Evolutionary conservation across 2,113 vertebrate genomes (phyloP).

Genomic region (Cnemophilus loriae): DNA sequence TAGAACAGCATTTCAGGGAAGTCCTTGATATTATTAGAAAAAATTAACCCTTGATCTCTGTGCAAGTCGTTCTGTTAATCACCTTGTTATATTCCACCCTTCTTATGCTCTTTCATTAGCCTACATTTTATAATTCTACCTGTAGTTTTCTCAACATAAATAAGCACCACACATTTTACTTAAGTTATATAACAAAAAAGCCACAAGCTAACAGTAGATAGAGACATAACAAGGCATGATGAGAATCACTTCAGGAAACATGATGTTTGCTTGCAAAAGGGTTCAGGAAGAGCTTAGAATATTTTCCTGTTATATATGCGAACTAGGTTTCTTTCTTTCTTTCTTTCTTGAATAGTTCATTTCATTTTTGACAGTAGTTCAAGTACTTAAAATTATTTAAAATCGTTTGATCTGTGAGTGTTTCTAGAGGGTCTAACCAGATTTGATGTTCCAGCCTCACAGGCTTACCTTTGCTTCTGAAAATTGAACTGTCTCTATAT

Average conservation of each 20-base stretch:
- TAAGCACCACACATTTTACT: not conserved
- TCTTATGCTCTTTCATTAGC: not conserved
- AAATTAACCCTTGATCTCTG: not conserved
- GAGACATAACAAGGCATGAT: not conserved
- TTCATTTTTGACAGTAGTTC: not conserved
- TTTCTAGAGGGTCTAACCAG: not conserved
- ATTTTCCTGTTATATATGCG: not conserved
- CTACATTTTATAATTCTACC: not conserved
- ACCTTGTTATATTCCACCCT: not conserved
- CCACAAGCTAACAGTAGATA: not conserved
- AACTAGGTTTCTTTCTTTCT: fast-evolving
- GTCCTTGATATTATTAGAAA: not conserved
- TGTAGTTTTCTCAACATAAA: not conserved
- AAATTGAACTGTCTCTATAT: not conserved
- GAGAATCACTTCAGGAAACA: not conserved
- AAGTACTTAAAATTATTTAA: not conserved
- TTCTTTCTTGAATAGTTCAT: not conserved
- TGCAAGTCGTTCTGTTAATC: not conserved
- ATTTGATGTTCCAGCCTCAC: not conserved
- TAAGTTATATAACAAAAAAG: not conserved
- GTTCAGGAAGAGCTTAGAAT: not conserved
- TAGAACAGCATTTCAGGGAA: not conserved
- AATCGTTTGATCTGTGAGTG: not conserved
- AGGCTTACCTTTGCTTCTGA: not conserved
- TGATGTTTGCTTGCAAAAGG: not conserved